phyloP scores from a whole-genome alignment of 2,888 invertebrate species.

The Pomacea canaliculata region DNA sequence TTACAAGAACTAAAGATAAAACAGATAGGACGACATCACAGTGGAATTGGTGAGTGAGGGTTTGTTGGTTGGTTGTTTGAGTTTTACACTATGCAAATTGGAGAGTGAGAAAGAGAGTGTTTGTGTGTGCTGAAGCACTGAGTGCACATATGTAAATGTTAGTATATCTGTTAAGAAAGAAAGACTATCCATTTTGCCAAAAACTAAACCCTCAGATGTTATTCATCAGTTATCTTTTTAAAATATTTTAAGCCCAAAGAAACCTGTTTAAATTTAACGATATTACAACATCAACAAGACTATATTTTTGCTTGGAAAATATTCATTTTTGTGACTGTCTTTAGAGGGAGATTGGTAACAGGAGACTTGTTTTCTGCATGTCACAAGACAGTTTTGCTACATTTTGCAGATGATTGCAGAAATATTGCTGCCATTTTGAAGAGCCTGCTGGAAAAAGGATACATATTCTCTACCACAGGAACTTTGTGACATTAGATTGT shows the following conservation, averaged over 20 bases:
- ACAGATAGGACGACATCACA: constrained; percentile 64
- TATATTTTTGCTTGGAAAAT: background rate
- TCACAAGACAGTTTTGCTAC: background rate
- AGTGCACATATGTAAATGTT: too few species aligned
- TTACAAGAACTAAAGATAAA: constrained; percentile 45
- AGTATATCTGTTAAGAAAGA: too few species aligned
- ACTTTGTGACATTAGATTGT: background rate
- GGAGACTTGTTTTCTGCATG: too few species aligned
- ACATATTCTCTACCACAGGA: constrained; percentile 42
- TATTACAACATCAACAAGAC: background rate
- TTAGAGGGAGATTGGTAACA: background rate
- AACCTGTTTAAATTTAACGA: background rate
- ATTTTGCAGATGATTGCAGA: constrained; percentile 69
- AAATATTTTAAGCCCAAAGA: too few species aligned
- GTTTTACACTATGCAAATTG: background rate
- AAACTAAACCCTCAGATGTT: too few species aligned
- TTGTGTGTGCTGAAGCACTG: too few species aligned
- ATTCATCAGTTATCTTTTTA: too few species aligned
- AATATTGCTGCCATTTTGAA: constrained; percentile 69
- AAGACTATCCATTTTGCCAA: too few species aligned
- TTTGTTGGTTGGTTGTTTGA: background rate
- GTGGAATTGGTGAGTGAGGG: constrained; percentile 61
- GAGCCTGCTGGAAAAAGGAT: constrained; percentile 57
- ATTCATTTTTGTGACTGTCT: background rate
- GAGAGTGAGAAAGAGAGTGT: too few species aligned